Evolutionary conservation across 2,888 invertebrate genomes (phyloP).

Genomic region (Acanthosepion esculentum): DNA sequence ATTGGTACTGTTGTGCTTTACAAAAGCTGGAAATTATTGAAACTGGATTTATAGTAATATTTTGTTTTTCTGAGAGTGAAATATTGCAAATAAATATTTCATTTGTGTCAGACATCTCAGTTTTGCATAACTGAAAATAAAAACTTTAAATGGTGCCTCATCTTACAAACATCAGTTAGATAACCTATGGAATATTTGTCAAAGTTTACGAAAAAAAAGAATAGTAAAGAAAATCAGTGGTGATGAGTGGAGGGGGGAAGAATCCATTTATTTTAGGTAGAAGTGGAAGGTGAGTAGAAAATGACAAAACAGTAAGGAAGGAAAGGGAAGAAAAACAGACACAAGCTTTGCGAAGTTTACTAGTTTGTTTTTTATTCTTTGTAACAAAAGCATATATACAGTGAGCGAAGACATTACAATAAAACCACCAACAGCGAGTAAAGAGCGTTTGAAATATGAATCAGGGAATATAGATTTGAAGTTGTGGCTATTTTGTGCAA

Average conservation of each 20-base stretch:
- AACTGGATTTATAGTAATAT: too few relatives aligned
- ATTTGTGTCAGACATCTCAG: not conserved
- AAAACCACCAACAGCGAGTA: slow-evolving; percentile 46
- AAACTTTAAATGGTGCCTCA: not conserved
- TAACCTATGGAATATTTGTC: not conserved
- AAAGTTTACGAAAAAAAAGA: not conserved
- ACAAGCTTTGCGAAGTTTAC: slow-evolving; percentile 40
- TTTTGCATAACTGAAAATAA: not conserved
- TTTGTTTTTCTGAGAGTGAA: not conserved
- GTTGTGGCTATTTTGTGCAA: slow-evolving; percentile 46
- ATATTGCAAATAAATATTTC: not conserved
- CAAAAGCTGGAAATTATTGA: too few relatives aligned
- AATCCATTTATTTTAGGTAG: not conserved
- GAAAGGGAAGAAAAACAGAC: slow-evolving; percentile 40
- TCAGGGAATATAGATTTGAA: slow-evolving; percentile 45
- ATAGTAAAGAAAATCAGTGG: not conserved
- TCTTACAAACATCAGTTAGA: not conserved
- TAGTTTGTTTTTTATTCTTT: slow-evolving; percentile 45
- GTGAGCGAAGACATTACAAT: slow-evolving; percentile 46
- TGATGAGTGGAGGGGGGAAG: not conserved
- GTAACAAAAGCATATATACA: slow-evolving; percentile 47
- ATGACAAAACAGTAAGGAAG: not conserved
- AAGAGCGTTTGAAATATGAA: slow-evolving; percentile 44
- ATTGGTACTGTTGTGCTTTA: too few relatives aligned
- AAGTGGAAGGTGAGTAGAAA: not conserved